phyloP scores from a whole-genome alignment of 64 coral and sea anemone species.

The Orbicella faveolata region DNA sequence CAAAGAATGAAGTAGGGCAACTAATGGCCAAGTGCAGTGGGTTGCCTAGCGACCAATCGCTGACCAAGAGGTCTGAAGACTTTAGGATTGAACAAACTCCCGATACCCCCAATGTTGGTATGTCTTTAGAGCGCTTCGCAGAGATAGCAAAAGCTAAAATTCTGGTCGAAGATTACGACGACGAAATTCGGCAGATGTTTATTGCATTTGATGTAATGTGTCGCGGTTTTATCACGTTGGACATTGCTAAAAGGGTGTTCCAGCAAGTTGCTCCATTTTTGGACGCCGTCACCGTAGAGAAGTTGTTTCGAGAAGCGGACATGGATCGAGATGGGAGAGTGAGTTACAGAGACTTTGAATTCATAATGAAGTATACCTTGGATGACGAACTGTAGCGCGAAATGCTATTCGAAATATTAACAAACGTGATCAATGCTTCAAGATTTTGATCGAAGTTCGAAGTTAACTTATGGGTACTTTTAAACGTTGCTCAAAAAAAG shows the following conservation, averaged over 20 bases:
- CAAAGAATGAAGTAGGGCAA: constrained; percentile 76
- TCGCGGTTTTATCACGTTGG: constrained; percentile 86
- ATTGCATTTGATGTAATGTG: constrained; percentile 84
- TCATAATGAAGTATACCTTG: constrained; percentile 89
- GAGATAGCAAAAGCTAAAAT: constrained; percentile 76
- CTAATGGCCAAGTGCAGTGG: constrained; percentile 48
- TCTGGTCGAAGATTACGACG: constrained; percentile 73
- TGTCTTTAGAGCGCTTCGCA: constrained; percentile 60
- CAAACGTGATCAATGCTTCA: background rate
- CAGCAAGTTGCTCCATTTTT: constrained; percentile 80
- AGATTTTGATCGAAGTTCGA: too few species aligned
- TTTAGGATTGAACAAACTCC: background rate
- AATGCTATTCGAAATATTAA: background rate
- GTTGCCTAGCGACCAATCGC: background rate
- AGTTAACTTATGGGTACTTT: too few species aligned
- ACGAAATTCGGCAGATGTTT: constrained; percentile 95
- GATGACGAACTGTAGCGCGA: constrained; percentile 2
- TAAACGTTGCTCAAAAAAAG: too few species aligned
- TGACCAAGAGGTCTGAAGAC: background rate
- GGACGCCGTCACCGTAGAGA: constrained; percentile 59
- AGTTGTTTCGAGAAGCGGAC: constrained; percentile 87
- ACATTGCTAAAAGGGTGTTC: constrained; percentile 76
- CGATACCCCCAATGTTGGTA: background rate
- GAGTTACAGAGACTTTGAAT: constrained; percentile 94
- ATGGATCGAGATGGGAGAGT: constrained; percentile 88